phyloP scores from a whole-genome alignment of 1,140 invertebrate genomes.

The Drosophila mayri region DNA sequence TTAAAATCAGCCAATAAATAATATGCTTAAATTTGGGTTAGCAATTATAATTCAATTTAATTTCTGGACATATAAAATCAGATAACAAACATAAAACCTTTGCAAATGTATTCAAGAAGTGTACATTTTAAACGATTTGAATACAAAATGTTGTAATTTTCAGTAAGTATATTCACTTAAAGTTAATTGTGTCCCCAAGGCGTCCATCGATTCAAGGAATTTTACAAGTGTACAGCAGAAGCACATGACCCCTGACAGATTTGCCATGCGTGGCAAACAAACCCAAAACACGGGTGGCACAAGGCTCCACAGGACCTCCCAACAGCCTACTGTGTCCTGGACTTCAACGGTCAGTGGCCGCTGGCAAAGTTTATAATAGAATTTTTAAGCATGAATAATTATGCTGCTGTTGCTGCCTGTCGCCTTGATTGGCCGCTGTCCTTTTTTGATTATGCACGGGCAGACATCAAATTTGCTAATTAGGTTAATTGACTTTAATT shows the following conservation, averaged over 20 bases:
- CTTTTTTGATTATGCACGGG: constrained; percentile 64
- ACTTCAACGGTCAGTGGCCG: constrained; percentile 27
- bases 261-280: constrained; percentile 53
- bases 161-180: background rate
- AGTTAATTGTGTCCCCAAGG: background rate
- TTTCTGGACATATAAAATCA: background rate
- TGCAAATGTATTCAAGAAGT: background rate
- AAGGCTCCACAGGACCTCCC: background rate
- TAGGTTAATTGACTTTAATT: constrained; percentile 74
- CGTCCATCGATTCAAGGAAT: background rate
- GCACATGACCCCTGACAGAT: constrained; percentile 39
- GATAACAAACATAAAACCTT: background rate
- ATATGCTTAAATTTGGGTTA: background rate
- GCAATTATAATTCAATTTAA: background rate
- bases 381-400: constrained; percentile 79
- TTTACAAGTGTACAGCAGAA: constrained; percentile 7
- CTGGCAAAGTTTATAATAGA: constrained; percentile 70
- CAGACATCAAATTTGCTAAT: constrained; percentile 66
- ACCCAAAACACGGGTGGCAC: constrained; percentile 20
- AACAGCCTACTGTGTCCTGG: background rate
- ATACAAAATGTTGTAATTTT: background rate
- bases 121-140: background rate
- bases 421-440: constrained; percentile 36
- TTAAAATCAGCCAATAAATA: background rate
- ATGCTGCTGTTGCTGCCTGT: constrained; percentile 32